Base-by-base conservation (phyloP, 2,888 invertebrate genomes). In the Brenthis ino region DNA sequence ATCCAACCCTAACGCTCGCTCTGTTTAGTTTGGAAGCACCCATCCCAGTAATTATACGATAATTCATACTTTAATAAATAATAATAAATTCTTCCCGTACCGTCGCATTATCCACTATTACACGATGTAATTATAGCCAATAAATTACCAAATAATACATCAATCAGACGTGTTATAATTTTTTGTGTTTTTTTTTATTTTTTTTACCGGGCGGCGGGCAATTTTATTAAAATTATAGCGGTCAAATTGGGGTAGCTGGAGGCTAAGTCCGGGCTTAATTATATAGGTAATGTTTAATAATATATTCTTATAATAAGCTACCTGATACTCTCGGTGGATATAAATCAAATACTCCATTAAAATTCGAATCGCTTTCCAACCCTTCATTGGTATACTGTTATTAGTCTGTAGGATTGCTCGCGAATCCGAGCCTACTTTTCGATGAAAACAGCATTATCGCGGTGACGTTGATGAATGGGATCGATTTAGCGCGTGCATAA, bases 261-360 rank as follows among this genome's bases (percentile, higher is more conserved):
- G 91, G 92, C 92, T 84, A 88, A 87, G 82, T 82, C 82, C 80
- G 84, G 76, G 82, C 89, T 90, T 93, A 93, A 93, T 93, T 93
- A 93, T 92, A 92, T 89, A 91, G 80, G 91, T 92, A 92, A 93
- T 92, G 86, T 84, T 89, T 93, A 93, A 93, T 93, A 89, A 92
- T 92, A 92, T 89, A 91, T 89, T 87, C 89, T 86, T 87, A 89
- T 93, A 91, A 92, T 93, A 93, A 92, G 93, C 92, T 93, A 93
- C 92, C 92, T 91, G 90, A 91, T 88, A 85, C 87, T 84, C 82
- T 79, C 78, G 85, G 84, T 77, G 85, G 83, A 86, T 85, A 93
- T 93, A 93, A 93, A 93, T 93, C 92, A 93, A 91, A 91, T 89
- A 91, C 91, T 93, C 92, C 92, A 93, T 93, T 93, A 93, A 91